Conservation (phyloP, 1,140 invertebrate genomes). For the Ditylenchus dipsaci region DNA sequence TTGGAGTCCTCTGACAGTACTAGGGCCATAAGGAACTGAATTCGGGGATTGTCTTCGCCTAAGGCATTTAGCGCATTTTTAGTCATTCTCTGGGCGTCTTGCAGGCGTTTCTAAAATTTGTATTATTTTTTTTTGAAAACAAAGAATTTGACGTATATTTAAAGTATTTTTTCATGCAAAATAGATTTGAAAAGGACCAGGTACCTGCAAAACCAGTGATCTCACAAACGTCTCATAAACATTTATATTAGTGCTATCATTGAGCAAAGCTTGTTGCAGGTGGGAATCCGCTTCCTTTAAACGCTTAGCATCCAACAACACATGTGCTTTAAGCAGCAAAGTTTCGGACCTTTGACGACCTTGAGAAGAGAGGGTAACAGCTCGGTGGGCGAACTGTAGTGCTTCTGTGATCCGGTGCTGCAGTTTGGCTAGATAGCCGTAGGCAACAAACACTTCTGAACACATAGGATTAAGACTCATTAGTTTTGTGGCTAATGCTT, state of each 20-base stretch:
- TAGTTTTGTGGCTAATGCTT: slow-evolving; percentile 6
- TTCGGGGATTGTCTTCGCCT: slow-evolving; percentile 9
- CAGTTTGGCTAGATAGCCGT: slow-evolving; percentile 8
- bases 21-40: slow-evolving; percentile 17
- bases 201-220: slow-evolving; percentile 12
- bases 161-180: too few relatives aligned
- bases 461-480: neutral
- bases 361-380: neutral
- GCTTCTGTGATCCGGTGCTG: slow-evolving; percentile 6
- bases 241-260: slow-evolving; percentile 12
- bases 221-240: slow-evolving; percentile 7
- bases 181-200: neutral
- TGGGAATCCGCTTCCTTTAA: slow-evolving; percentile 3
- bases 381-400: slow-evolving; percentile 7
- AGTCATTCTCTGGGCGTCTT: slow-evolving; percentile 5
- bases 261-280: slow-evolving; percentile 4
- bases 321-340: slow-evolving; percentile 6
- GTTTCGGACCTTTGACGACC: slow-evolving; percentile 11
- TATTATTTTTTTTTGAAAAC: too few relatives aligned
- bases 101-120: slow-evolving; percentile 1
- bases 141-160: too few relatives aligned
- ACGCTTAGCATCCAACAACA: slow-evolving; percentile 6
- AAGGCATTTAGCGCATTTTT: slow-evolving; percentile 3
- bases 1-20: slow-evolving; percentile 4
- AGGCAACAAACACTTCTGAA: slow-evolving; percentile 10